Evolutionary conservation across 2,797 vertebrate genomes (phyloP), one percentile per base, ranked within the genome.

Genomic region (Rhinophrynus dorsalis): DNA sequence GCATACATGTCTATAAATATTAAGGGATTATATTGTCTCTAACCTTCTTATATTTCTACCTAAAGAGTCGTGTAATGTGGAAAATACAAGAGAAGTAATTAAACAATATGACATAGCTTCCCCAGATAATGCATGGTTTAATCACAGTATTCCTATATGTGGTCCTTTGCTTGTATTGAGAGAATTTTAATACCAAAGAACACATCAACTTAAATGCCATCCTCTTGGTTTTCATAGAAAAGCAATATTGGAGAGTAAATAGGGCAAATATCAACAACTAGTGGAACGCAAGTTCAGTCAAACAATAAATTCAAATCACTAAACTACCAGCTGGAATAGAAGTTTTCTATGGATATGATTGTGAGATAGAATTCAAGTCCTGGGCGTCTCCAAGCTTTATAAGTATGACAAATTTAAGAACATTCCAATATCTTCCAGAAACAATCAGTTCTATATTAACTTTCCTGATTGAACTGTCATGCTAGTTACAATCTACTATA

Each of bases 191-290:
- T 96, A 94, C 90, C 92, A 86, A 82, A 83, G 89, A 88, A 92
- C 92, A 94, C 92, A 91, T 93, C 91, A 91, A 92, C 92, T 95
- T 94, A 95, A 98, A 98, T 94, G 91, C 92, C 94, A 95, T 91
- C 91, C 89, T 89, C 88, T 83, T 87, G 86, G 85, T 90, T 94
- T 88, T 93, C 86, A 84, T 91, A 88, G 91, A 91, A 92, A 95
- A 91, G 93, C 94, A 94, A 96, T 96, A 95, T 93, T 92, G 90
- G 90, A 94, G 92, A 95, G 92, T 94, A 98, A 98, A 96, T 92
- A 96, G 93, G 92, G 94, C 92, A 95, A 95, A 97, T 94, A 95
- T 90, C 93, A 95, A 94, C 94, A 95, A 93, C 90, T 90, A 89
- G 89, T 90, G 90, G 89, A 87, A 91, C 84, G 82, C 84, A 80